Evolutionary conservation across 35 echinoderm and acorn worm species (phyloP).

Genomic region (Apostichopus parvimensis): DNA sequence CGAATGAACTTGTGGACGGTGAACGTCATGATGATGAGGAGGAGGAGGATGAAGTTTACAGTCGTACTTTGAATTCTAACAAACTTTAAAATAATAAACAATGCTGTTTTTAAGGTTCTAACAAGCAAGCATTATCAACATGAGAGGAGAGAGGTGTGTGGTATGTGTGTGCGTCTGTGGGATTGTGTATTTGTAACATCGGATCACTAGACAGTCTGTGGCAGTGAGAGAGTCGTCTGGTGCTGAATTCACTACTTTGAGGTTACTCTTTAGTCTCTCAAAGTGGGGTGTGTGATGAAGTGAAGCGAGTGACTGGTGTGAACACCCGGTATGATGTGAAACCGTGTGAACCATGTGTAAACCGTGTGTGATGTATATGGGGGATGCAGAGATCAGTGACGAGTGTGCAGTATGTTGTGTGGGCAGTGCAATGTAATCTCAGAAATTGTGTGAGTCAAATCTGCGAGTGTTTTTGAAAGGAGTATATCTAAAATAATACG

Average conservation of each 20-base stretch:
- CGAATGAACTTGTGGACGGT: not conserved
- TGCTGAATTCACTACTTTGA: too few species aligned
- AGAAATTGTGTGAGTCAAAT: not conserved
- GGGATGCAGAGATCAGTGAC: too few species aligned
- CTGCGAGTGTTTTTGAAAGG: not conserved
- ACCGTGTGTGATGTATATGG: too few species aligned
- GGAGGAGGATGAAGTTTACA: not conserved
- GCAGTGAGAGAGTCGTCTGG: too few species aligned
- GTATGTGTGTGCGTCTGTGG: not conserved
- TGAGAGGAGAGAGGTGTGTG: not conserved
- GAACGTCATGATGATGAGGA: not conserved
- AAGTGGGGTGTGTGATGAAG: too few species aligned
- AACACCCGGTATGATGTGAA: too few species aligned
- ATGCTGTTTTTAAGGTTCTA: not conserved
- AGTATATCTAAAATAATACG: not conserved
- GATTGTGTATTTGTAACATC: not conserved
- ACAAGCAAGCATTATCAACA: too few species aligned
- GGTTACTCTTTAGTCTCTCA: too few species aligned
- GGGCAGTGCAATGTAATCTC: not conserved
- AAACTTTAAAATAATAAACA: not conserved
- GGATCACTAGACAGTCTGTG: not conserved
- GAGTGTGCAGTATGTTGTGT: not conserved
- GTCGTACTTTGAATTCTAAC: slow-evolving; percentile 1
- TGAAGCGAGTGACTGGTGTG: too few species aligned
- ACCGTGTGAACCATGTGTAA: too few species aligned